Evolutionary conservation across 2,888 invertebrate species (phyloP).

Genomic region (Amblyjoppa fuscipennis): DNA sequence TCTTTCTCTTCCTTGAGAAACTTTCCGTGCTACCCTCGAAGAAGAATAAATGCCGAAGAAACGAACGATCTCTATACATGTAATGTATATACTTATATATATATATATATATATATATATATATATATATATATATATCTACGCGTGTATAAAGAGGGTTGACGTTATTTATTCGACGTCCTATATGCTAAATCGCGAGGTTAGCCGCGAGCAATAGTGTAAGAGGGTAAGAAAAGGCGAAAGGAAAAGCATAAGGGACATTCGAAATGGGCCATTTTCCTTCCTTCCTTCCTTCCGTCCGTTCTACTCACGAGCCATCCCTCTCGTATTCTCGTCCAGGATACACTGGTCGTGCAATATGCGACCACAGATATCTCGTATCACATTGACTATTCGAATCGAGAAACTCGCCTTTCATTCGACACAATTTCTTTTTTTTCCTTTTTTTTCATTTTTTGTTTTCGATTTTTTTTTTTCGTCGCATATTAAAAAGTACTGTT

Average conservation of each 20-base stretch:
- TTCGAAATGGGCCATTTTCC: slow-evolving; percentile 45
- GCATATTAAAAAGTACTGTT: neutral
- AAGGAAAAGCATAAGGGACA: slow-evolving; percentile 44
- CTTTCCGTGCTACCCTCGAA: slow-evolving; percentile 34
- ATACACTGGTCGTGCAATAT: neutral
- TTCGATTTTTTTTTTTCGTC: neutral
- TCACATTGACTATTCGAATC: slow-evolving; percentile 5
- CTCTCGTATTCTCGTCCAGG: slow-evolving; percentile 48
- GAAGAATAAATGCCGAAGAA: slow-evolving; percentile 32
- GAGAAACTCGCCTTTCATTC: slow-evolving; percentile 24
- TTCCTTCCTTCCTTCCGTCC: slow-evolving; percentile 23
- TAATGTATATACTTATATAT: neutral
- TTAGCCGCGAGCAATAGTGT: slow-evolving; percentile 45
- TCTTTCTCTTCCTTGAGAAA: neutral
- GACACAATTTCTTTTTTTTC: slow-evolving; percentile 38
- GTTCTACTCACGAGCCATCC: slow-evolving; percentile 39
- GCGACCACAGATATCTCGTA: slow-evolving; percentile 13
- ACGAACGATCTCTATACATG: slow-evolving; percentile 6
- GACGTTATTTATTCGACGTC: slow-evolving; percentile 73
- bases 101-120: neutral
- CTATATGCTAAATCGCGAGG: slow-evolving; percentile 70
- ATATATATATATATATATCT: slow-evolving; percentile 5
- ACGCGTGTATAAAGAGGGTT: slow-evolving; percentile 13
- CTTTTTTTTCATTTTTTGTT: neutral
- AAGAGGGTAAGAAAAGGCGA: slow-evolving; percentile 16